These are phyloP conservation scores for Tichodroma muraria DNA, from an alignment of 2,113 vertebrate species.

Conservation along the genomic window DNA sequence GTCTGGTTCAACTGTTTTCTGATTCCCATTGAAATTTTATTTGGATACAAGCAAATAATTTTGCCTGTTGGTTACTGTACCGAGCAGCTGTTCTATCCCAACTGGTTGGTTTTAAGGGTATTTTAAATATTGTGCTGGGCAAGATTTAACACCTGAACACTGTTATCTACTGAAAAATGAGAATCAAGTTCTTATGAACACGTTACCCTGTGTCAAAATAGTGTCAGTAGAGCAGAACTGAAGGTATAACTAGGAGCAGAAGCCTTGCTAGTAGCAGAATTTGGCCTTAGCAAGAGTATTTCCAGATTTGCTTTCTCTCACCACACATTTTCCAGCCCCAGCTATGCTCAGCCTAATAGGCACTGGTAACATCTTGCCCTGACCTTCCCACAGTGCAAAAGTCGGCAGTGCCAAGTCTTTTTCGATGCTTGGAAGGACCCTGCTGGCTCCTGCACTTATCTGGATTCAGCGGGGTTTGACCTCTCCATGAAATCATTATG, in stretches of 20 bases:
- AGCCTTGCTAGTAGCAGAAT: neutral
- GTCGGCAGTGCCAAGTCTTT: neutral
- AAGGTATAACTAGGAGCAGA: neutral
- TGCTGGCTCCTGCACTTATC: neutral
- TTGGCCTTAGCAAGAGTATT: neutral
- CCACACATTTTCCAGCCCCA: neutral
- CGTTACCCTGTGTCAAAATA: neutral
- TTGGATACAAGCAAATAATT: neutral
- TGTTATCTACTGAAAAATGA: neutral
- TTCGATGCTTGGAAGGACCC: neutral
- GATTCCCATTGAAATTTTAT: neutral
- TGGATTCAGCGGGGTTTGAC: neutral
- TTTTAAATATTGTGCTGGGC: neutral
- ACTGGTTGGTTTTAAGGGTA: neutral
- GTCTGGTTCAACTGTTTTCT: neutral
- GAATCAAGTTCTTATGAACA: neutral
- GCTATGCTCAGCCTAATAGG: neutral
- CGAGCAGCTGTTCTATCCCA: neutral
- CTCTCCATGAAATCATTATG: neutral
- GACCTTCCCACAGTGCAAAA: neutral
- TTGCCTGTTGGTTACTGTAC: neutral
- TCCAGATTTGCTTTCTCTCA: neutral
- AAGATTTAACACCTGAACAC: neutral
- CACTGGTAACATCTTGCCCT: neutral
- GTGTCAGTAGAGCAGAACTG: neutral